Conservation (phyloP, 2,113 vertebrate genomes). For the Stercorarius parasiticus region DNA sequence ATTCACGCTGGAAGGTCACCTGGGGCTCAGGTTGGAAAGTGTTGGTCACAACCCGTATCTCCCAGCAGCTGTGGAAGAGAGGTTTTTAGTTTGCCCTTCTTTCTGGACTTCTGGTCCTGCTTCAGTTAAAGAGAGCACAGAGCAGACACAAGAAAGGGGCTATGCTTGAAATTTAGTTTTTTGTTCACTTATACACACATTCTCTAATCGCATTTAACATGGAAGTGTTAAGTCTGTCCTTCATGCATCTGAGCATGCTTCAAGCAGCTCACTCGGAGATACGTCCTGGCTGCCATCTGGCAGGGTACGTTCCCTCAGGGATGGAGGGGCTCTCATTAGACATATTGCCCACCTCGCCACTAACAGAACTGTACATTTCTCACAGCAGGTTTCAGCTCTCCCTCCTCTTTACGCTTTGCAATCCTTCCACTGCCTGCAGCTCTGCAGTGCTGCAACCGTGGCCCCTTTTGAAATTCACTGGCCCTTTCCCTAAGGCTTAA, state of each 20-base stretch:
- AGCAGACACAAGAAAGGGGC: not conserved
- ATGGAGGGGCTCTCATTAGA: not conserved
- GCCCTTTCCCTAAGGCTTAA: not conserved
- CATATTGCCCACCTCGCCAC: not conserved
- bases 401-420: not conserved
- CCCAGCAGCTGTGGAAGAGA: not conserved
- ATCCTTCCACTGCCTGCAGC: not conserved
- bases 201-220: not conserved
- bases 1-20: not conserved
- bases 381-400: not conserved
- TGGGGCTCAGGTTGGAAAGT: not conserved
- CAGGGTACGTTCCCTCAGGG: rapidly evolving
- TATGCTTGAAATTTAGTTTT: not conserved
- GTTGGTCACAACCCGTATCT: rapidly evolving
- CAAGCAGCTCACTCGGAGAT: not conserved
- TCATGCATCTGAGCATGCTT: not conserved
- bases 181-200: not conserved
- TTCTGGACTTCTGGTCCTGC: not conserved
- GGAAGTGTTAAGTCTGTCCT: not conserved
- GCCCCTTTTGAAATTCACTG: not conserved
- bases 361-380: not conserved
- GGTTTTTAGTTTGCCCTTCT: not conserved
- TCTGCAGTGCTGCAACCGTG: not conserved
- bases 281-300: not conserved
- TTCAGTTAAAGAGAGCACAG: not conserved